A percentile compares a stretch with the other conserved stretches of the same genome.
These are phyloP conservation scores for Mizuhopecten yessoensis DNA, from an alignment of 1,140 invertebrate species.

Conservation along the genomic window DNA sequence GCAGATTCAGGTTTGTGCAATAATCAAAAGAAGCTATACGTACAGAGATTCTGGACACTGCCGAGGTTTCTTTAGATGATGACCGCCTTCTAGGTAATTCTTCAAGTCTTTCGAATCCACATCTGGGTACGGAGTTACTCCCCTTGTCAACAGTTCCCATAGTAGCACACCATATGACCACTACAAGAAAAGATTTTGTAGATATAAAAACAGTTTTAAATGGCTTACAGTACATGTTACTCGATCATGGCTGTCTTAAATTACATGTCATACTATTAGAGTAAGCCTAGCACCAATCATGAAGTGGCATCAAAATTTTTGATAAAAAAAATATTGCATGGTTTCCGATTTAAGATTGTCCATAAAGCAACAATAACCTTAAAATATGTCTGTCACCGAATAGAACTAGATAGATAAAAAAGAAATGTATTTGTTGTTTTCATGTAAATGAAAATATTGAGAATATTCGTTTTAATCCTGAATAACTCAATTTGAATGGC, in stretches of 20 bases:
- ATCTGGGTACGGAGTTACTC: conserved; percentile 82
- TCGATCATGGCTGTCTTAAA: too few relatives aligned
- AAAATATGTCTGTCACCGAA: too few relatives aligned
- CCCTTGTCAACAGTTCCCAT: conserved; percentile 83
- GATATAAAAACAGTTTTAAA: not conserved
- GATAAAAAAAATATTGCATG: not conserved
- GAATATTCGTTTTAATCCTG: too few relatives aligned
- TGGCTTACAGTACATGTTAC: not conserved
- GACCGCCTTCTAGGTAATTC: conserved; percentile 71
- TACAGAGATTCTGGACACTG: conserved; percentile 79
- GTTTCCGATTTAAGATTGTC: not conserved
- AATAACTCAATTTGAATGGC: too few relatives aligned
- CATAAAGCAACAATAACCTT: not conserved
- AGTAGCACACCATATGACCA: conserved; percentile 82
- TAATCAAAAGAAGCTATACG: too few relatives aligned
- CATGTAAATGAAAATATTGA: too few relatives aligned
- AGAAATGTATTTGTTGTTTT: too few relatives aligned
- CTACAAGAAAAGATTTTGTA: conserved; percentile 67
- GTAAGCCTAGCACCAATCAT: too few relatives aligned
- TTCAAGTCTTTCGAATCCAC: conserved; percentile 71
- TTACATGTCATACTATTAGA: too few relatives aligned
- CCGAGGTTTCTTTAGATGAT: conserved; percentile 77
- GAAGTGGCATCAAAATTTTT: too few relatives aligned
- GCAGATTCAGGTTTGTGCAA: too few relatives aligned
- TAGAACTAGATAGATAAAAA: too few relatives aligned